Base-by-base conservation (phyloP, 2,797 vertebrate genomes). In the Zenarchopterus dispar region DNA sequence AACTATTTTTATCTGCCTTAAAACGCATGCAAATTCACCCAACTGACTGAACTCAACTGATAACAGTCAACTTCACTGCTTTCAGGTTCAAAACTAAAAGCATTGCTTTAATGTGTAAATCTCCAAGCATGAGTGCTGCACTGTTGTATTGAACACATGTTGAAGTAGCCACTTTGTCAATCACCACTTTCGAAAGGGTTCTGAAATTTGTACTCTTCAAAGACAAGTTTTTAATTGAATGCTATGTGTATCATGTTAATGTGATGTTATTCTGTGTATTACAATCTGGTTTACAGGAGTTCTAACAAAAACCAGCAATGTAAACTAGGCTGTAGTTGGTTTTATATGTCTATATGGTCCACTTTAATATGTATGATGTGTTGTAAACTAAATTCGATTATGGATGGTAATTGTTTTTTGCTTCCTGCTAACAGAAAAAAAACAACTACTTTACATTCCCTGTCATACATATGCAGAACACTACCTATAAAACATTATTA, bases 401-500 rank as follows among this genome's bases (percentile, higher is more conserved):
- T 19, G 56, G 28, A 62, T 31, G 58, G 26, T 28, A 31, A n/a
- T 18, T 55, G n/a, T n/a, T 19, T n/a, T 55, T 18, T 21, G 43
- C 70, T 52, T 15, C 61, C 45, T 75, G 46, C 65, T 66, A 54
- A 55, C 54, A 67, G 52, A 47, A 39, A 67, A 28, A 6, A 28
- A 28, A 8, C 28, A 28, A 28, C n/a, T n/a, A n/a, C n/a, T n/a
- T n/a, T n/a, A n/a, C n/a, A n/a, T n/a, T n/a, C n/a, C n/a, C n/a
- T n/a, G n/a, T n/a, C n/a, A n/a, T n/a, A n/a, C 44, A 39, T 56
- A 55, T 51, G 46, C 69, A 67, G 57, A 74, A 64, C 67, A 70
- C 51, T 47, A 18, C 10, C 47, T 63, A 60, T 63, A 60, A 68
- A 84, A 65, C 56, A 70, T 69, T 84, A 81, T 89, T 78, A 78